Conservation (phyloP, 2,888 invertebrate genomes). For the Ornithoptera priamus region DNA sequence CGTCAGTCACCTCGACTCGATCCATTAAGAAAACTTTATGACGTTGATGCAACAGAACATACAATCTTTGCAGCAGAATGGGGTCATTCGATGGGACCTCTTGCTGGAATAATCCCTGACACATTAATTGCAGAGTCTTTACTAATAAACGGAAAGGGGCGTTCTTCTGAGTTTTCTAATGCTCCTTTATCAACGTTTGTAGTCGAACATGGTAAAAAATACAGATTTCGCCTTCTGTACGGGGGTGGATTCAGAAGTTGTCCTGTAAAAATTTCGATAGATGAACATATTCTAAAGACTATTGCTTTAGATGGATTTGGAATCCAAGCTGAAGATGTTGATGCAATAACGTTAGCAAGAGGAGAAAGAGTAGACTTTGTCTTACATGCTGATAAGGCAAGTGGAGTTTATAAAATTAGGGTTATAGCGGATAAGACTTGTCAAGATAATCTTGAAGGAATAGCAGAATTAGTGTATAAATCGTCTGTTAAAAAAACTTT, state of each 20-base stretch:
- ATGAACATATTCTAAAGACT: conserved; percentile 82
- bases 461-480: conserved; percentile 75
- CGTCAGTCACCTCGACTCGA: conserved; percentile 82
- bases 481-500: conserved; percentile 51
- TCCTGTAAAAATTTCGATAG: conserved; percentile 83
- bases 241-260: conserved; percentile 84
- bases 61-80: conserved; percentile 86
- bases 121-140: conserved; percentile 74
- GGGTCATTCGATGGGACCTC: conserved; percentile 79
- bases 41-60: conserved; percentile 85
- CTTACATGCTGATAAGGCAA: conserved; percentile 80
- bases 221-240: conserved; percentile 84
- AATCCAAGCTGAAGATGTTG: conserved; percentile 79
- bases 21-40: conserved; percentile 82
- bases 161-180: conserved; percentile 62
- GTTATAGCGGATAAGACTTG: conserved; percentile 75
- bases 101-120: conserved; percentile 65
- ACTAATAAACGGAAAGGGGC: conserved; percentile 83
- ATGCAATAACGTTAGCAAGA: conserved; percentile 80
- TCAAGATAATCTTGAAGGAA: conserved; percentile 71
- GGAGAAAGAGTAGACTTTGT: conserved; percentile 90
- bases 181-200: conserved; percentile 71
- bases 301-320: conserved; percentile 86
- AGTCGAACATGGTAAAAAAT: conserved; percentile 80
- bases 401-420: conserved; percentile 82